Base-by-base conservation (phyloP, 2,888 invertebrate species). In the Linnaemya vulpina region DNA sequence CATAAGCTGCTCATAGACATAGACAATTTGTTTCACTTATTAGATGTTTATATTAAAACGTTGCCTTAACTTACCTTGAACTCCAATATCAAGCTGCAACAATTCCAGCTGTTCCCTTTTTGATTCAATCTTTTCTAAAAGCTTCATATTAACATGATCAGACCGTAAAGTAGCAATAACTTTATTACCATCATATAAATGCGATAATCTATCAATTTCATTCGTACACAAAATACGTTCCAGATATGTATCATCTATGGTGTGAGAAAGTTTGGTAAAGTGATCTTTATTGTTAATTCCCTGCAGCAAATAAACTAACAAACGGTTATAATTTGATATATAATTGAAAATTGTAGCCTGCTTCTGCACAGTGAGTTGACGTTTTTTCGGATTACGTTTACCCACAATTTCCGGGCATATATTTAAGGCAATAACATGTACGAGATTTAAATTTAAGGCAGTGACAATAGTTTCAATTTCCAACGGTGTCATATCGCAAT, bases 371-470 rank as follows among this genome's bases (percentile, higher is more conserved):
- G 87, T 77, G 40, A 89, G 88, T 20, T 81, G 38, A 0, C 77
- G 77, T 77, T 79, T 17, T 67, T 82, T 55, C 17, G 35, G 20
- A 20, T 49, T 38, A 49, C 76, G 76, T 75, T 80, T 86, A 17
- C 63, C 77, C 10, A 85, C 87, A 13, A 91, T 83, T 74, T 91
- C 94, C 0, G 96, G 96, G 87, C 96, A 96, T 89, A 95, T 95
- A 90, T 95, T 96, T 3, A 95, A 92, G 3, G 96, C 94, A 13
- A 96, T 94, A 87, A 95, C 95, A 87, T 96, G 95, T 67, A 96
- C 94, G 73, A 96, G 93, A 93, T 96, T 96, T 1, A 96, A 94
- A 89, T 96, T 95, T 20, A 96, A 91, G 87, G 95, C 95, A 43
- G 94, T 93, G 83, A 96, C 96, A 88, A 95, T 94, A 0, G 93